These are phyloP conservation scores for Homarus americanus DNA, from an alignment of 1,140 invertebrate species.

Conservation along the genomic window DNA sequence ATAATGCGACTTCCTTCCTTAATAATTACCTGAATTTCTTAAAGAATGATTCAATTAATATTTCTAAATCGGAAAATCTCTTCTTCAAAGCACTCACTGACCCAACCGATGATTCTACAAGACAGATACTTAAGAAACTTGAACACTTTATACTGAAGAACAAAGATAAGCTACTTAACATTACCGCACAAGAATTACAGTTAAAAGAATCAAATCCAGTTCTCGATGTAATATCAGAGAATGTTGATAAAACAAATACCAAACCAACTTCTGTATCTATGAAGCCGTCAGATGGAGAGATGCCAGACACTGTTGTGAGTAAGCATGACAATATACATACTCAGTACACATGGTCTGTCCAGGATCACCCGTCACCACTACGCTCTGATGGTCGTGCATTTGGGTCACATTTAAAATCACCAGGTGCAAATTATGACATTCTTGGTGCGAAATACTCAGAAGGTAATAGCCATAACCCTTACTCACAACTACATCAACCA, in stretches of 20 bases:
- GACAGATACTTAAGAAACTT: not conserved
- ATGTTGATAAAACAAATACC: not conserved
- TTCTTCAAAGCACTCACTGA: not conserved
- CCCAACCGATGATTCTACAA: not conserved
- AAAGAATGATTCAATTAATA: not conserved
- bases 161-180: not conserved
- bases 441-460: not conserved
- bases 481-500: not conserved
- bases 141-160: not conserved
- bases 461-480: not conserved
- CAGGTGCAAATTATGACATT: not conserved
- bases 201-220: not conserved
- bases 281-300: not conserved
- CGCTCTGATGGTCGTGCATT: not conserved
- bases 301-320: not conserved
- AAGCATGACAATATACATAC: not conserved
- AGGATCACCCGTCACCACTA: not conserved
- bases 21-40: not conserved
- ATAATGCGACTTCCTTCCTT: not conserved
- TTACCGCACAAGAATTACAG: not conserved
- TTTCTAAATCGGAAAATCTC: not conserved
- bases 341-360: not conserved
- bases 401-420: not conserved
- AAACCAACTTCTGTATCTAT: not conserved
- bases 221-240: not conserved